Evolutionary conservation across 2,888 invertebrate species (phyloP), one percentile per base, ranked within the genome.

Genomic region (Campopleginae sp.): DNA sequence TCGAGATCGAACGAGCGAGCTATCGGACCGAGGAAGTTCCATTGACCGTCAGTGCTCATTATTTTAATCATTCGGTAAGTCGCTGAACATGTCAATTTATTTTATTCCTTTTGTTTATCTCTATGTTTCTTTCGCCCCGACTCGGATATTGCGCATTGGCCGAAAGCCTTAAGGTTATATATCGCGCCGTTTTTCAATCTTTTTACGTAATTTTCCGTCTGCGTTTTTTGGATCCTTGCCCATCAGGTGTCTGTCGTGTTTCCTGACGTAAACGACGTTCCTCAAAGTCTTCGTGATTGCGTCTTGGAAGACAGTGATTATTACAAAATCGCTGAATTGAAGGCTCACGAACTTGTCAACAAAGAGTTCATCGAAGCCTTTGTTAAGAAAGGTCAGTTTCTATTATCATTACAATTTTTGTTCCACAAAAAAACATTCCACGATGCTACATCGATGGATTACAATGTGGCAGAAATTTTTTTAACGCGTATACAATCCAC

Each of bases 61-160:
- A 94, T 88, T 95, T 94, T 89, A 95, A 94, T 90, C 94, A 95
- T 92, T 94, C 95, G 92, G 95, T 95, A 93, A 93, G 93, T 78
- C 78, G 12, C 44, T 33, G 17, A 31, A 27, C 61, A 12, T 33
- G 27, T 31, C 68, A n/a, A 63, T 33, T n/a, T 19, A 38, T 54
- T 23, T 23, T 19, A 19, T 46, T 31, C 14, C 38, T 68, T 46
- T 46, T 68, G 58, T 46, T 68, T 44, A 7, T 58, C 23, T 10
- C 4, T 19, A n/a, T 5, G 33, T 58, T 66, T 23, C 10, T 19
- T 31, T 74, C n/a, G 33, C 48, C 12, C 8, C 4, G n/a, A 8
- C 42, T 23, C 46, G 44, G 23, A 31, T 80, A 86, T 83, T 74
- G 80, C 86, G 77, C 83, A 63, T 80, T 74, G 63, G 51, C 23